A percentile compares a stretch with the other conserved stretches of the same genome.
Evolutionary conservation across 2,797 vertebrate species (phyloP).

Genomic region (Sebastes diploproa): DNA sequence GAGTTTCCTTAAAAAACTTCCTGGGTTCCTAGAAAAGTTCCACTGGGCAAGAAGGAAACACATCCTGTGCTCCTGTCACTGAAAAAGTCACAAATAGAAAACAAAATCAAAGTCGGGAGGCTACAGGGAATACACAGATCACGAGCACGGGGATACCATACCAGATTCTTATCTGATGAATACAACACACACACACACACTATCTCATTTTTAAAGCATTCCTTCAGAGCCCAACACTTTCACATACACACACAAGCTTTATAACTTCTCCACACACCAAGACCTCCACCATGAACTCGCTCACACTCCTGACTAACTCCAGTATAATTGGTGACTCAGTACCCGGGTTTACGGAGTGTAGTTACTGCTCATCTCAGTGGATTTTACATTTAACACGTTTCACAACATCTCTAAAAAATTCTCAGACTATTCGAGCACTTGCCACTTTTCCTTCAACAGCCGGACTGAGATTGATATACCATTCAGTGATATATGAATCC

Average conservation of each 20-base stretch:
- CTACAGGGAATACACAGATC: not conserved
- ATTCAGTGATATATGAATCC: not conserved
- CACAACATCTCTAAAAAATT: not conserved
- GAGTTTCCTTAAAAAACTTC: not conserved
- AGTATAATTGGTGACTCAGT: constrained; percentile 46
- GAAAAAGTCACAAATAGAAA: not conserved
- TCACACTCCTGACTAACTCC: not conserved
- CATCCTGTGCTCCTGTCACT: not conserved
- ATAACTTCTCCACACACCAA: not conserved
- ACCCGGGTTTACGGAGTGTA: constrained; percentile 3
- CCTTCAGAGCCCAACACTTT: constrained; percentile 29
- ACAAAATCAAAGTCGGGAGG: not conserved
- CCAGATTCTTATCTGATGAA: not conserved
- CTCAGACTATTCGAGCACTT: not conserved
- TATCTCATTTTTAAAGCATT: constrained; percentile 60
- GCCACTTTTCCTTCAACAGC: not conserved
- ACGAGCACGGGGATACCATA: not conserved
- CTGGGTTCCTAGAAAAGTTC: not conserved
- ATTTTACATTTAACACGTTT: constrained; percentile 56
- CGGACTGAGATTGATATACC: not conserved
- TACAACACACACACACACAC: not conserved
- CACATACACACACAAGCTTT: not conserved
- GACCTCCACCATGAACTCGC: not conserved
- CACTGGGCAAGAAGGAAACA: not conserved
- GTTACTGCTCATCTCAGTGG: constrained; percentile 29